Conservation (phyloP, 2,888 invertebrate genomes). For the Deilephila porcellus region DNA sequence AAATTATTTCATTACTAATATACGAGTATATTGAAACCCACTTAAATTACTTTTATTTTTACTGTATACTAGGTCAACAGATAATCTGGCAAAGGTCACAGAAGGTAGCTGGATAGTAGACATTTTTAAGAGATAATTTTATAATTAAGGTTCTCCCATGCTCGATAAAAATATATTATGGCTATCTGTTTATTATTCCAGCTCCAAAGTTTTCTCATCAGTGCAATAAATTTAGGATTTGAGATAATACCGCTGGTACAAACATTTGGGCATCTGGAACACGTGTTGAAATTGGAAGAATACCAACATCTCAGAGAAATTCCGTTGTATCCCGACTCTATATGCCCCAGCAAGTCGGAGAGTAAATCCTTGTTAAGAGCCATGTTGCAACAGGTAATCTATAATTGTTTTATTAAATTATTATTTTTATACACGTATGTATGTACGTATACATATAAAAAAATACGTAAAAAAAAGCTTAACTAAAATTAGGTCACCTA, state of each 20-base stretch:
- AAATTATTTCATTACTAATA: too few relatives aligned
- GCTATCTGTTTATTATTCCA: slow-evolving; percentile 45
- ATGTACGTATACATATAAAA: too few relatives aligned
- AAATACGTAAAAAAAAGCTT: too few relatives aligned
- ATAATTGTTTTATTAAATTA: background rate
- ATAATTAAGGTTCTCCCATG: too few relatives aligned
- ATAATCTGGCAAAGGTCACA: too few relatives aligned
- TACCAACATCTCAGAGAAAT: slow-evolving; percentile 88
- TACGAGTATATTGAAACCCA: too few relatives aligned
- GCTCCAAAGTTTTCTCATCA: slow-evolving; percentile 59
- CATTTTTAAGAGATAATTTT: too few relatives aligned
- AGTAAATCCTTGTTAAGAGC: slow-evolving; percentile 84
- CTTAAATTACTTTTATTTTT: too few relatives aligned
- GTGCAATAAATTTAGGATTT: slow-evolving; percentile 84
- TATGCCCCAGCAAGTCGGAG: slow-evolving; percentile 88
- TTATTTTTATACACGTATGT: background rate
- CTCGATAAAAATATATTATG: too few relatives aligned
- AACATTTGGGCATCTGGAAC: slow-evolving; percentile 94
- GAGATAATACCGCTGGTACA: slow-evolving; percentile 92
- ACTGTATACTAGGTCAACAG: too few relatives aligned
- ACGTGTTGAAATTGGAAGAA: slow-evolving; percentile 88
- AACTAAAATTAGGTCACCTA: too few relatives aligned
- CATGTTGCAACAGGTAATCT: slow-evolving; percentile 89
- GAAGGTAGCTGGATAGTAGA: too few relatives aligned
- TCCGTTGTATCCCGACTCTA: slow-evolving; percentile 83